Conservation (phyloP, 2,113 vertebrate species). For the Clarias batrachus region DNA sequence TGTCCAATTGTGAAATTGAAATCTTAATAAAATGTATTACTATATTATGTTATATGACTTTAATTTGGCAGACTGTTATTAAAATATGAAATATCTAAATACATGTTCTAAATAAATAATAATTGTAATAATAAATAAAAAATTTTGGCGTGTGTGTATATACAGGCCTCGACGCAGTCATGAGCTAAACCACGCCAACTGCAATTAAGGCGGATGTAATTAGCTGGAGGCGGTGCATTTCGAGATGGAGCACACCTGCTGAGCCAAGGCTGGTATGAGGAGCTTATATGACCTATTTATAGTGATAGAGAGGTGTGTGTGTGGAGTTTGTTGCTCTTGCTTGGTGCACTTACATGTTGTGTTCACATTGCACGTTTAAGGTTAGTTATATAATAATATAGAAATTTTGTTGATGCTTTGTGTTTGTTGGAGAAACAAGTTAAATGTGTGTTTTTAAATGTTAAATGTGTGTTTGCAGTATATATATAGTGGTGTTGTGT, state of each 20-base stretch:
- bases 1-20: not conserved
- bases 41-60: not conserved
- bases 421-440: not conserved
- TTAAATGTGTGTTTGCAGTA: conserved; percentile 29
- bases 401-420: not conserved
- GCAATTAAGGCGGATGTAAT: not conserved
- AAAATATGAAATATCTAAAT: not conserved
- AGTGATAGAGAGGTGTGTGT: not conserved
- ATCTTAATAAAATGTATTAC: not conserved
- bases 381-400: not conserved
- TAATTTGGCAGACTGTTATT: not conserved
- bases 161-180: not conserved
- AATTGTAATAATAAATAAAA: too few species aligned
- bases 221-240: not conserved
- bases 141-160: too few species aligned
- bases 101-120: too few species aligned
- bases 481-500: conserved; percentile 52
- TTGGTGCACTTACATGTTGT: conserved; percentile 53
- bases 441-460: not conserved
- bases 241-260: conserved; percentile 26
- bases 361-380: conserved; percentile 55
- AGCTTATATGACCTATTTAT: conserved; percentile 18
- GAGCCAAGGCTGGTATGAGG: too few species aligned
- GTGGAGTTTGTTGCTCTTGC: conserved; percentile 39
- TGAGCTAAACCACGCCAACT: not conserved